These are phyloP conservation scores for Drosophila yakuba DNA, from an alignment of 1,140 invertebrate species.

Conservation along the genomic window DNA sequence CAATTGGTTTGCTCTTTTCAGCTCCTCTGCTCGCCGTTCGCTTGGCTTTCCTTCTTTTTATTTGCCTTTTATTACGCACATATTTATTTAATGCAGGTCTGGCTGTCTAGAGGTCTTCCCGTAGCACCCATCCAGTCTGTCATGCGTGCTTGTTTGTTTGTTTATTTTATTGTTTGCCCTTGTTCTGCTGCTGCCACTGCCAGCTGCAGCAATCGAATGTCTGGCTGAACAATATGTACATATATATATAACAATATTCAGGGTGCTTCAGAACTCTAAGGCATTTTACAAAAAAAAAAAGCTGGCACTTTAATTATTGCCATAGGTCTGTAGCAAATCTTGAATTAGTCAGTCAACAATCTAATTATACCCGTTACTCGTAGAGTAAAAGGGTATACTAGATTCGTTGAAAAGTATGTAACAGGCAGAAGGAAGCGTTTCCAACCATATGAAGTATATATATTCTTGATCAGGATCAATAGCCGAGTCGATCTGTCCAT, in stretches of 20 bases:
- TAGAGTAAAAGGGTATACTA: too few species aligned
- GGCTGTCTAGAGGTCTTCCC: slow-evolving; percentile 28
- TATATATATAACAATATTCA: background rate
- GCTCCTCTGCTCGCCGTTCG: slow-evolving; percentile 9
- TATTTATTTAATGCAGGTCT: slow-evolving; percentile 64
- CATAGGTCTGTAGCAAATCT: background rate
- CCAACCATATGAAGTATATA: too few species aligned
- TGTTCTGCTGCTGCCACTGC: slow-evolving; percentile 32
- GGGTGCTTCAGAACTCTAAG: slow-evolving; percentile 2
- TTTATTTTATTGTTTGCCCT: slow-evolving; percentile 57
- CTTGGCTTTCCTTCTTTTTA: slow-evolving; percentile 23
- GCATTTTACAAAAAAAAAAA: background rate
- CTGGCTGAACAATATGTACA: slow-evolving; percentile 11
- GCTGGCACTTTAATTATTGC: background rate
- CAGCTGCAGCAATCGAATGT: slow-evolving; percentile 41
- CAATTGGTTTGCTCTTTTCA: slow-evolving; percentile 61
- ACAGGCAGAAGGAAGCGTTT: too few species aligned
- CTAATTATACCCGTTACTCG: background rate
- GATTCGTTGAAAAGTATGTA: too few species aligned
- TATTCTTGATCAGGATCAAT: too few species aligned
- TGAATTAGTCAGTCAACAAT: background rate
- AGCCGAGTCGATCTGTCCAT: too few species aligned
- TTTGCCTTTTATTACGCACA: slow-evolving; percentile 64
- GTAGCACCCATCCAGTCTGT: slow-evolving; percentile 33
- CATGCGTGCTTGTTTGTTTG: slow-evolving; percentile 53